Base-by-base conservation (phyloP, 2,113 vertebrate genomes). In the Peucedramus taeniatus region DNA sequence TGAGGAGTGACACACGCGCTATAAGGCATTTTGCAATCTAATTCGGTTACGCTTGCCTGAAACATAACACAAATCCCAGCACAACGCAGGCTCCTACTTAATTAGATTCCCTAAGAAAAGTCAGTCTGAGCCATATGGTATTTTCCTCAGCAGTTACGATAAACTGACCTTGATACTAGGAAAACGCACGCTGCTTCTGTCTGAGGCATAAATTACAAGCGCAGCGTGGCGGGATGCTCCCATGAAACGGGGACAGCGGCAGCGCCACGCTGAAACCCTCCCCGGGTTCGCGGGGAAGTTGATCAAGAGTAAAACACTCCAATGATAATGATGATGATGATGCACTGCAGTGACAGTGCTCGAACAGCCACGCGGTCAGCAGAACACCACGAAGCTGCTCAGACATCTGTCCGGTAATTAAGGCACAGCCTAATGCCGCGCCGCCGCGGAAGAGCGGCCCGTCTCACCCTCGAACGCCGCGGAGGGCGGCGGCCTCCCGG, bases 131-230 rank as follows among this genome's bases (percentile, higher is more conserved):
- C 95, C 95, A 97, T 91, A 96, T 84, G 91, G 88, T 74, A 88
- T 96, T 96, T 96, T 91, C 95, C 89, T 79, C 87, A 42, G 92
- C 76, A 93, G 47, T 47, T 88, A 79, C 93, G 47, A 93, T 79
- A 85, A 94, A 83, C 92, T 96, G 96, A 97, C 97, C 96, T 96
- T 97, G 94, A 94, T 94, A 64, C 75, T 66, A 60, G 64, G 45
- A 39, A 96, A 95, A 76, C 12, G 74, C 90, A 70, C 33, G 79
- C 83, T 63, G 94, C 92, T 51, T 28, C 90, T 28, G 68, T 33
- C 75, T 20, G 76, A 68, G 37, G 68, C 83, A 63, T 15, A 51
- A 53, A 86, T 74, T 21, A 63, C 54, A 50, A 63, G 82, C 26
- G 9, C n/a, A 24, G 79, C 69, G 66, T 12, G 76, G n/a, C 21